Evolutionary conservation across 53 echinoderm and acorn worm genomes (phyloP).

Genomic region (Glandiceps talaboti): DNA sequence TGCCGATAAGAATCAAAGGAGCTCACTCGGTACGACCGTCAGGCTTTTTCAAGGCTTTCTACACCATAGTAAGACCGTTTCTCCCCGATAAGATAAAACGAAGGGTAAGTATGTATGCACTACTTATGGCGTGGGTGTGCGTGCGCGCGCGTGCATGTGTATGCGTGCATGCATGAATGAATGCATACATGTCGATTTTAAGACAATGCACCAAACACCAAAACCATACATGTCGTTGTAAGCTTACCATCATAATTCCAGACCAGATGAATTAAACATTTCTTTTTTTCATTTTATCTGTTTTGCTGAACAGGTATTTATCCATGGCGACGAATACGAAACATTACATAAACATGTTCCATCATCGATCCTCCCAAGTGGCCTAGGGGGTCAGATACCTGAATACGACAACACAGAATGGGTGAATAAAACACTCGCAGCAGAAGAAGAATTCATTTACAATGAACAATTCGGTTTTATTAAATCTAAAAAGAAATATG

Average conservation of each 20-base stretch:
- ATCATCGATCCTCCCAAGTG: slow-evolving; percentile 47
- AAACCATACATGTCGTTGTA: no score
- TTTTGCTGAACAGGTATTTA: slow-evolving; percentile 40
- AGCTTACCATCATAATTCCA: no score
- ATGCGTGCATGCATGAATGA: no score
- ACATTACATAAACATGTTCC: slow-evolving; percentile 53
- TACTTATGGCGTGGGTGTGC: no score
- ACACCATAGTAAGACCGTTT: slow-evolving; percentile 64
- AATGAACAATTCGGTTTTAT: neutral
- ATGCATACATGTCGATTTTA: no score
- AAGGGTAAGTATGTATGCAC: no score
- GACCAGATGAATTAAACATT: no score
- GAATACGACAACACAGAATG: slow-evolving; percentile 50
- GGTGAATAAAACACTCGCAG: slow-evolving; percentile 42
- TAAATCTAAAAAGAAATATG: no score
- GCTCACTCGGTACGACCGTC: slow-evolving; percentile 75
- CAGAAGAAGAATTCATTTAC: slow-evolving; percentile 27
- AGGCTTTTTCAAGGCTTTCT: slow-evolving; percentile 51
- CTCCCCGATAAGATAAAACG: slow-evolving; percentile 84
- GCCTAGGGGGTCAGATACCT: slow-evolving; percentile 52
- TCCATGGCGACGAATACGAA: slow-evolving; percentile 50
- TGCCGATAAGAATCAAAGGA: slow-evolving; percentile 58
- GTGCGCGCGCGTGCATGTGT: no score
- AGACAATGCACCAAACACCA: no score
- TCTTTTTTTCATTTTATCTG: no score